Evolutionary conservation across 2,888 invertebrate species (phyloP), one percentile per base, ranked within the genome.

Genomic region (Troides oblongomaculatus): DNA sequence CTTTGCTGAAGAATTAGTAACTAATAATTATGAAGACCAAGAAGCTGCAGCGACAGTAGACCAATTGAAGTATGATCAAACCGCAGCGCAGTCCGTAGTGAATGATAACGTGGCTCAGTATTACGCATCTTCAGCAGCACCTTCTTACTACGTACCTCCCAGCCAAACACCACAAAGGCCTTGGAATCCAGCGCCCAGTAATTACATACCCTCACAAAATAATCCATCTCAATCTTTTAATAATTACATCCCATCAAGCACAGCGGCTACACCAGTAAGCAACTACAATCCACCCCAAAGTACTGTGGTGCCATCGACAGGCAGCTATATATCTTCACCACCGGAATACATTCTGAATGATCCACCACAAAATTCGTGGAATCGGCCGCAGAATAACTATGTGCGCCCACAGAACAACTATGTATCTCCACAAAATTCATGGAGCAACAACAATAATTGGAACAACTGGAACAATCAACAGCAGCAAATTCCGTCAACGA

Each of bases 41-140:
- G 78, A 83, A 81, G 84, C 86, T 18, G 80, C 79, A 25, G 86
- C 86, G 18, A 79, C 85, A 1, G 72, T 84, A 12, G 87, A 87
- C 50, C 75, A 85, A 6, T 73, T 84, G 61, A 84, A 81, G 71
- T 78, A 82, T 60, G 77, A 75, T 46, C 72, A 78, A 21, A 76
- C 76, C 1, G 79, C 79, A 17, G 71, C 84, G 17, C 76, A 78
- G 62, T 66, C 81, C 5, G 79, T 81, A 14, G 82, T 81, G 8
- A 59, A 60, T 7, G 84, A 81, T 68, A 74, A 76, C 25, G 85
- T 83, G 76, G 79, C 76, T 67, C 87, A 86, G 46, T 67, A 64
- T 46, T 71, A 67, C n/a, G 1, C 72, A 73, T 81, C 5, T 76
- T 80, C 1, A 78, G 78, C n/a, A 78, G 74, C 74, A 62, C 73